These are phyloP conservation scores for Passer domesticus DNA, from an alignment of 2,113 vertebrate genomes.

Conservation along the genomic window DNA sequence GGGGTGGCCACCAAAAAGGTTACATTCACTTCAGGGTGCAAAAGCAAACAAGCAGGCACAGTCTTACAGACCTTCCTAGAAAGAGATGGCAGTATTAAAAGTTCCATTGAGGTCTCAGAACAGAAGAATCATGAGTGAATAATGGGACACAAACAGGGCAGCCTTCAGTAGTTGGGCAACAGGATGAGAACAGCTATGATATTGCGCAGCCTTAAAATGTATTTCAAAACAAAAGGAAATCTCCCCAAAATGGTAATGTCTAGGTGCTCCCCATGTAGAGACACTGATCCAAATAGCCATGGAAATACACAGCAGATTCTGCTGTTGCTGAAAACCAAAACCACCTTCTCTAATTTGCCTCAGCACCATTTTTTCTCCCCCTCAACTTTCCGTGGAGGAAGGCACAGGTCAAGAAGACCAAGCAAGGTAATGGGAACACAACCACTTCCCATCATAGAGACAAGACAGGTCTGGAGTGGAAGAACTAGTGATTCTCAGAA, in stretches of 20 bases:
- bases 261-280: background rate
- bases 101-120: background rate
- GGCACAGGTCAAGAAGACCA: background rate
- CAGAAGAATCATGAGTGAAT: background rate
- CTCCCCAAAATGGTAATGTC: background rate
- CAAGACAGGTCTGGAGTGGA: background rate
- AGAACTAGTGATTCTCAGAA: background rate
- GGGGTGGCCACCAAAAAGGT: background rate
- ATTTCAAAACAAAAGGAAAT: background rate
- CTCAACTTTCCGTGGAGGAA: background rate
- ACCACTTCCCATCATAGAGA: background rate
- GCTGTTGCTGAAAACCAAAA: background rate
- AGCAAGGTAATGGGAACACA: background rate
- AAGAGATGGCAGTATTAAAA: background rate
- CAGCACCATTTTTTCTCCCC: background rate
- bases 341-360: background rate
- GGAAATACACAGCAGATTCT: background rate
- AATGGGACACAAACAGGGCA: background rate
- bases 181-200: background rate
- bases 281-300: background rate
- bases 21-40: background rate
- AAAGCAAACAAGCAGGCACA: background rate
- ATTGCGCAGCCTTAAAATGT: background rate
- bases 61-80: background rate
- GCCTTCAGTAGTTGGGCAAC: background rate